phyloP scores from a whole-genome alignment of 2,888 invertebrate species.

The Drosophila meridionalis region DNA sequence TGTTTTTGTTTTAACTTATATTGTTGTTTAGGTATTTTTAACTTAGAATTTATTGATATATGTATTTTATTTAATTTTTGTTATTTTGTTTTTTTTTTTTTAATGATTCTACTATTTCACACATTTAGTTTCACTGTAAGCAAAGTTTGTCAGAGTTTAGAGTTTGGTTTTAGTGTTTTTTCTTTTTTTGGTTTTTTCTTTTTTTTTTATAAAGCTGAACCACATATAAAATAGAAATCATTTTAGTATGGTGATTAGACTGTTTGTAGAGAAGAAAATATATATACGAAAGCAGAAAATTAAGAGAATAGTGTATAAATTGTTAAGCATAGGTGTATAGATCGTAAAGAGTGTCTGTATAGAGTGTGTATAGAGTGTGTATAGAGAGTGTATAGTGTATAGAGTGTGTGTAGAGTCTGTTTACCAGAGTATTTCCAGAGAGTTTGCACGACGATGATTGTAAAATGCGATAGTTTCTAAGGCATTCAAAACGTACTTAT shows the following conservation, averaged over 20 bases:
- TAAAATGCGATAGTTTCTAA: conserved; percentile 57
- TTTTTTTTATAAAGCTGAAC: conserved; percentile 84
- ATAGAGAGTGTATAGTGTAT: conserved; percentile 19
- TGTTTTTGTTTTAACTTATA: not conserved
- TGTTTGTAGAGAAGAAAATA: conserved; percentile 52
- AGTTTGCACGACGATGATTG: conserved; percentile 51
- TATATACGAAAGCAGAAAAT: conserved; percentile 39
- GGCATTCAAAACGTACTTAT: conserved; percentile 43
- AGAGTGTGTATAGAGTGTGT: conserved; percentile 26
- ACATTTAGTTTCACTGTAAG: conserved; percentile 34
- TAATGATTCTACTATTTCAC: conserved; percentile 21
- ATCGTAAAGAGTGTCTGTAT: conserved; percentile 18
- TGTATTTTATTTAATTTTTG: conserved; percentile 14
- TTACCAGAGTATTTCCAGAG: conserved; percentile 48
- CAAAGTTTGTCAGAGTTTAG: conserved; percentile 47
- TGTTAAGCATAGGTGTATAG: conserved; percentile 31
- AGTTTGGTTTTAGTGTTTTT: conserved; percentile 37
- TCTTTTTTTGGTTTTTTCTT: conserved; percentile 50
- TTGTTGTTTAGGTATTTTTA: conserved; percentile 6
- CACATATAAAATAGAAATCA: conserved; percentile 85
- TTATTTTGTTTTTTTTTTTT: conserved; percentile 11
- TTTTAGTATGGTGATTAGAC: conserved; percentile 84
- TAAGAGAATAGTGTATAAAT: conserved; percentile 31
- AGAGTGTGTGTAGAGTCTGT: conserved; percentile 12
- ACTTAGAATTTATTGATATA: conserved; percentile 46